Conservation (phyloP, 2,888 invertebrate species). For the Diplazon laetatorius region DNA sequence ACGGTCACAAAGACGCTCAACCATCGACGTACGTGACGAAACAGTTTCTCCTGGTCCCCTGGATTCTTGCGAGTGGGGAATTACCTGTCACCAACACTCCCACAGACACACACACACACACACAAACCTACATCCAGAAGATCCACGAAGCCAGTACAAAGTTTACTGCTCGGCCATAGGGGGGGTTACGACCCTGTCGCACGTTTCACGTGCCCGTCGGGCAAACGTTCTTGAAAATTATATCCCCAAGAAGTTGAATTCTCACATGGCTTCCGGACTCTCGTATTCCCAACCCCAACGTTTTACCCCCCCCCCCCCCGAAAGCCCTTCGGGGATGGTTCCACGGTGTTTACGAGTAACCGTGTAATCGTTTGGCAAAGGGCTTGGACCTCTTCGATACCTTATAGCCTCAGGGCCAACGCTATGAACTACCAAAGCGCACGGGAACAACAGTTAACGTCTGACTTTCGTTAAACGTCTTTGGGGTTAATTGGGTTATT, state of each 20-base stretch:
- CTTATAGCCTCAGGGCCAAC: neutral
- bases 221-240: slow-evolving; percentile 46
- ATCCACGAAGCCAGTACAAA: neutral
- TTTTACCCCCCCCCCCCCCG: too few species aligned
- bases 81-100: slow-evolving; percentile 18
- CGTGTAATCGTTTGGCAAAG: slow-evolving; percentile 36
- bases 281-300: neutral
- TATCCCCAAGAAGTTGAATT: slow-evolving; percentile 46
- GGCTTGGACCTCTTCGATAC: slow-evolving; percentile 28
- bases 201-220: slow-evolving; percentile 23
- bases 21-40: slow-evolving; percentile 8
- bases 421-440: neutral
- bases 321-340: neutral
- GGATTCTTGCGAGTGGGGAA: slow-evolving; percentile 15
- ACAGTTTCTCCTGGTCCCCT: slow-evolving; percentile 19
- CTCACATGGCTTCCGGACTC: slow-evolving; percentile 21
- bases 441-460: neutral
- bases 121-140: neutral
- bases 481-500: slow-evolving; percentile 60
- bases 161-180: slow-evolving; percentile 26
- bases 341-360: slow-evolving; percentile 22
- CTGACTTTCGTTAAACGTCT: slow-evolving; percentile 29
- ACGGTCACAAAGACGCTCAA: slow-evolving; percentile 1
- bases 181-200: slow-evolving; percentile 30
- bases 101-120: neutral